Conservation (phyloP, 2,797 vertebrate species). For the Emydoidea blandingii region DNA sequence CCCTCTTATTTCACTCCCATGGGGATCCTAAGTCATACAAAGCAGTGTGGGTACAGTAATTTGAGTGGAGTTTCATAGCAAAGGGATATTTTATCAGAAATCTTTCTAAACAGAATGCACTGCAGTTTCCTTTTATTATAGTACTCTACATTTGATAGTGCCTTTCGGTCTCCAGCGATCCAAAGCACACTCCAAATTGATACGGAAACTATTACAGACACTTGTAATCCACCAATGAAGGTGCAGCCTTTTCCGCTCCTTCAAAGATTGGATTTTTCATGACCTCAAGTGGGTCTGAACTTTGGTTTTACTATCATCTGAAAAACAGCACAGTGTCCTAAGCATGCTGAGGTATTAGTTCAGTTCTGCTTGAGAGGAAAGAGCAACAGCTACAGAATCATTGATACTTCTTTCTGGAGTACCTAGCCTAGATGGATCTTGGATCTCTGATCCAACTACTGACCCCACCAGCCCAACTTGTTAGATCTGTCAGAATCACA, state of each 20-base stretch:
- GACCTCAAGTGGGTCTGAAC: not conserved
- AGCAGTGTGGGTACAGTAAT: not conserved
- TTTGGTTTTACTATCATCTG: not conserved
- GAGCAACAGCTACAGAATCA: not conserved
- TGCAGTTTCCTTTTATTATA: not conserved
- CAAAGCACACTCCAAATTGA: not conserved
- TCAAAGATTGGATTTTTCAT: not conserved
- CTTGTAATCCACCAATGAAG: not conserved
- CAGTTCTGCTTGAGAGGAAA: not conserved
- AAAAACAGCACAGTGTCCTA: not conserved
- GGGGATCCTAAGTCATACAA: not conserved
- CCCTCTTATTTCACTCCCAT: not conserved
- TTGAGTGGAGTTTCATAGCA: not conserved
- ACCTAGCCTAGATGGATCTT: not conserved
- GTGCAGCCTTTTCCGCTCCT: not conserved
- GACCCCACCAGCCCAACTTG: not conserved
- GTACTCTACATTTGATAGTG: not conserved
- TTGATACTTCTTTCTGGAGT: not conserved
- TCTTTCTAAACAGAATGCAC: not conserved
- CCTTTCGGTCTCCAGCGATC: not conserved
- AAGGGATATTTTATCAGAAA: not conserved
- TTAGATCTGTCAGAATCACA: not conserved
- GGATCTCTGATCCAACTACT: not conserved
- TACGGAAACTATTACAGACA: not conserved
- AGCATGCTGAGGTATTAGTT: rapidly evolving